Base-by-base conservation (phyloP, 2,888 invertebrate genomes). In the Gastrophysa polygoni region DNA sequence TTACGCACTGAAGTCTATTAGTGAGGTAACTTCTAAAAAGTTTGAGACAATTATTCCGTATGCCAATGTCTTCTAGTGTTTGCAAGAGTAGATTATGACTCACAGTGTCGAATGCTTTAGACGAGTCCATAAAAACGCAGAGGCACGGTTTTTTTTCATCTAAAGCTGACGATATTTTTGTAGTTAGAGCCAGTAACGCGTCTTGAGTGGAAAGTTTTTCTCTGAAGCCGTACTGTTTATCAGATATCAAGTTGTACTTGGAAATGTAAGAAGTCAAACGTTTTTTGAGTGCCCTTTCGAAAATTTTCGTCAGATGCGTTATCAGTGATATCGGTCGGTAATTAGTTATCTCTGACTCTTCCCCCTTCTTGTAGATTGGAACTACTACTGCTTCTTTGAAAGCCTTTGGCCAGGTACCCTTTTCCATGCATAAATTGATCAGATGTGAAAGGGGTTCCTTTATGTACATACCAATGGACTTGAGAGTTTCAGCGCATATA, bases 61-160 rank as follows among this genome's bases (percentile, higher is more conserved):
- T 57, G 11, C 48, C 57, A 20, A 48, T 48, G 29, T 32, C 57
- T 32, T 29, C 18, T 11, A 57, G 14, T 11, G 48, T 44, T 18
- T 47, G 32, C 17, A 57, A 57, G 18, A 57, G 34, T 29, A 47
- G 34, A 34, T 6, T 11, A 17, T 47, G 57, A 24, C 48, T 47
- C 11, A 57, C 57, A 28, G 29, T 46, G 14, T 56, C 46, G 43
- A 56, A 56, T 20, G 56, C 56, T 38, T 56, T 46, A 17, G 56
- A 44, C 28, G 46, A 47, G 46, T 56, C 56, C 24, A 46, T 29
- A 18, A 56, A 56, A 14, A 56, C 18, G 11, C 44, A 56, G 17
- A 52, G 20, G 14, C 38, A 34, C 20, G 52, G 14, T 38, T 51
- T 51, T 29, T 18, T 51, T 17, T 51, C 51, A 18, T 51, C 34